Percentiles rank a stretch among this genome's conserved stretches.
Conservation (phyloP, 2,797 vertebrate genomes). For the Pelobates cultripes region DNA sequence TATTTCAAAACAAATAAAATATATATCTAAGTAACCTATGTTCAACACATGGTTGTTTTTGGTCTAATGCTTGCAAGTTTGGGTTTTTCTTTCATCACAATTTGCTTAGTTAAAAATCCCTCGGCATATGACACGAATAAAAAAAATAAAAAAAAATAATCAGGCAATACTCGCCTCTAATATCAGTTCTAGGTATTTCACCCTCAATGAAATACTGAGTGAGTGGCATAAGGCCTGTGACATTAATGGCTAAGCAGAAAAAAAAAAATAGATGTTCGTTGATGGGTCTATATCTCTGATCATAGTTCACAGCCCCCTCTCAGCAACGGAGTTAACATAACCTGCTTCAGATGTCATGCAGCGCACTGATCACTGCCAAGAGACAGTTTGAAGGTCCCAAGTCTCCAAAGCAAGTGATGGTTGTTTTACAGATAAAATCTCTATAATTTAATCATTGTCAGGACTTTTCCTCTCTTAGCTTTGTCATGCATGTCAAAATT, state of each 20-base stretch:
- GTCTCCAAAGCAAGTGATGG: conserved; percentile 76
- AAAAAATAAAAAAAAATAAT: conserved; percentile 59
- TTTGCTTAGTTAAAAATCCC: no score
- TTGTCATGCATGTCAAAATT: conserved; percentile 56
- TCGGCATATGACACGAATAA: conserved; percentile 60
- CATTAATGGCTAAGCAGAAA: conserved; percentile 71
- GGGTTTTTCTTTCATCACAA: no score
- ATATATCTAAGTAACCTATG: no score
- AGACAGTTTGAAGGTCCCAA: conserved; percentile 80
- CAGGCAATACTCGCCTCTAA: conserved; percentile 74
- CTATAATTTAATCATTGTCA: conserved; percentile 82
- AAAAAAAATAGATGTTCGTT: conserved; percentile 85
- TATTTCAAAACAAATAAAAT: no score
- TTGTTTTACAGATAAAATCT: conserved; percentile 79
- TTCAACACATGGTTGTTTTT: no score
- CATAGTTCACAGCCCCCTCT: conserved; percentile 79
- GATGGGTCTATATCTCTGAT: conserved; percentile 81
- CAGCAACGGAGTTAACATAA: conserved; percentile 79
- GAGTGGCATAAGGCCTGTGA: conserved; percentile 74
- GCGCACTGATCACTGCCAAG: conserved; percentile 72
- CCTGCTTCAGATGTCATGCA: conserved; percentile 74
- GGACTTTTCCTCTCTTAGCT: conserved; percentile 72
- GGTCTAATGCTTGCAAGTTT: no score
- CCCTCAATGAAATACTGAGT: conserved; percentile 78
- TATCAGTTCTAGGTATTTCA: conserved; percentile 77